Conservation (phyloP, 2,888 invertebrate genomes). For the Aradus depressus region DNA sequence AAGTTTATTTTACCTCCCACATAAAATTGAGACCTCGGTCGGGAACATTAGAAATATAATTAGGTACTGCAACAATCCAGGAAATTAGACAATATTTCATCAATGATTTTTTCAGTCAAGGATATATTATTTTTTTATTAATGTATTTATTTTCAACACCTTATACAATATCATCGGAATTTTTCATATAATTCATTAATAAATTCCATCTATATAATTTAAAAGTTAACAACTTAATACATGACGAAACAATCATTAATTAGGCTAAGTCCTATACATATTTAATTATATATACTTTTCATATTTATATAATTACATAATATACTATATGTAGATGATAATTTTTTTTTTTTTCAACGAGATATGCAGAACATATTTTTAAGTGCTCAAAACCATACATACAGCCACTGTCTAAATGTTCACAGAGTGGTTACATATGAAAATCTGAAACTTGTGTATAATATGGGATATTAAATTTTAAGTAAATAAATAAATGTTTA, state of each 20-base stretch:
- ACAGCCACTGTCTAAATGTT: too few relatives aligned
- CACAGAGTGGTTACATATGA: too few relatives aligned
- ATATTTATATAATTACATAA: constrained; percentile 14
- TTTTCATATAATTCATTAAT: constrained; percentile 4
- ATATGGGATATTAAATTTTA: too few relatives aligned
- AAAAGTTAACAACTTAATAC: constrained; percentile 15
- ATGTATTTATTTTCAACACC: constrained; percentile 21
- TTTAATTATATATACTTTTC: constrained; percentile 6
- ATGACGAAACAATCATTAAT: constrained; percentile 17
- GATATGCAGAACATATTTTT: constrained; percentile 23
- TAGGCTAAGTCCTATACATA: constrained; percentile 15
- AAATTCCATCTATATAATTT: constrained; percentile 13
- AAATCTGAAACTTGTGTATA: too few relatives aligned
- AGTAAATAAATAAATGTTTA: too few relatives aligned
- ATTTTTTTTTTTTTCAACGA: constrained; percentile 18
- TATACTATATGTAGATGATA: constrained; percentile 1
- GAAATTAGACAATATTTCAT: too few relatives aligned
- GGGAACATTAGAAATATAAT: too few relatives aligned
- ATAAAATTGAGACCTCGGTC: too few relatives aligned
- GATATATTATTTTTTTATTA: too few relatives aligned
- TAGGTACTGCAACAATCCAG: too few relatives aligned
- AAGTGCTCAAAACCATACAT: constrained; percentile 17
- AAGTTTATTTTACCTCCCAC: too few relatives aligned
- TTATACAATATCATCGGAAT: constrained; percentile 17
- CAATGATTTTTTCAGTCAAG: too few relatives aligned